These are phyloP conservation scores for Urosaurus nigricauda DNA, from an alignment of 2,797 vertebrate genomes.

Conservation along the genomic window DNA sequence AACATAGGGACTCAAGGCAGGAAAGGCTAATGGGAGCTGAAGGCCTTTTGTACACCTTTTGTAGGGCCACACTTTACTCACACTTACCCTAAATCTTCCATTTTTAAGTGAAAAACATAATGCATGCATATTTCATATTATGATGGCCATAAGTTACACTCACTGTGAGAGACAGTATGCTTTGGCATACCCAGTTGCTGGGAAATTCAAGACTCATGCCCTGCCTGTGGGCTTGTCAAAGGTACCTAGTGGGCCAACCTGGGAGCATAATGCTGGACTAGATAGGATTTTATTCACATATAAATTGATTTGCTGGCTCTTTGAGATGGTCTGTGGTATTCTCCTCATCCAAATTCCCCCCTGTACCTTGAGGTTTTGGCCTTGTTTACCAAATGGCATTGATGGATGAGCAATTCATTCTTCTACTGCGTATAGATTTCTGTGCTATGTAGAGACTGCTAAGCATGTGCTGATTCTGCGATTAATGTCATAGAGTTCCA, in stretches of 20 bases:
- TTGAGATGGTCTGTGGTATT: neutral
- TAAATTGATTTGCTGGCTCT: neutral
- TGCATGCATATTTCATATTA: neutral
- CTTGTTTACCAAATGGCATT: neutral
- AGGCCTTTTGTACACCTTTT: no score
- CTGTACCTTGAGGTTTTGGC: neutral
- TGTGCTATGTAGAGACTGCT: neutral
- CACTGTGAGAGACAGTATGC: neutral
- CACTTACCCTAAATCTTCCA: no score
- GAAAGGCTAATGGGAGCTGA: no score
- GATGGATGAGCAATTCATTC: neutral
- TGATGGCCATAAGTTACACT: neutral
- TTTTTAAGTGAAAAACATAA: neutral
- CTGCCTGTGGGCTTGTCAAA: neutral
- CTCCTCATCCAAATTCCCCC: neutral
- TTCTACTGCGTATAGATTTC: neutral
- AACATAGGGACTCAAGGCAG: no score
- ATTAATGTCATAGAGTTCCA: neutral
- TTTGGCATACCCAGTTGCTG: neutral
- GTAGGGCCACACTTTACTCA: no score
- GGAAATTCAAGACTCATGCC: no score
- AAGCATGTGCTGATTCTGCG: neutral
- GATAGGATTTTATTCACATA: neutral
- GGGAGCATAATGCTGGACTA: neutral
- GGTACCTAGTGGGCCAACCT: neutral